A percentile compares a stretch with the other conserved stretches of the same genome.
Evolutionary conservation across 2,113 vertebrate genomes (phyloP).

Genomic region (Ochotona princeps): DNA sequence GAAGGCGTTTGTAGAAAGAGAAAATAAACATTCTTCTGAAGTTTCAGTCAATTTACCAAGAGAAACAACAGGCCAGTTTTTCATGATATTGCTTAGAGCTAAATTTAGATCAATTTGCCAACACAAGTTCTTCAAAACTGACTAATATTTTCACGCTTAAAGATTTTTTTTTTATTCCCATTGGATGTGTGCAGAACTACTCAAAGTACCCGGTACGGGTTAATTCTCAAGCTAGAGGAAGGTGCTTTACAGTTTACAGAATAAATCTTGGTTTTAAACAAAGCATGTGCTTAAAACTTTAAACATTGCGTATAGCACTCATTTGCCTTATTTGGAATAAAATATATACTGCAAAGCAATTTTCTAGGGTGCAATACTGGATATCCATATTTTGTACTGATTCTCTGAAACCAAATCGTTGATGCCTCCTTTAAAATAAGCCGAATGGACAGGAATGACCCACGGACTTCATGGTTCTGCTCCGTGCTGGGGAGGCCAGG

Average conservation of each 20-base stretch:
- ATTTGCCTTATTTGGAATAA: slow-evolving; percentile 16
- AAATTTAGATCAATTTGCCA: slow-evolving; percentile 29
- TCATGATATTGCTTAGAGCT: neutral
- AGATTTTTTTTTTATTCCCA: neutral
- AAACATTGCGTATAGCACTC: neutral
- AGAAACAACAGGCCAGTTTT: slow-evolving; percentile 39
- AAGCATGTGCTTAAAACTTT: slow-evolving; percentile 22
- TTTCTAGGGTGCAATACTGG: neutral
- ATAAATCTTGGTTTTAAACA: neutral
- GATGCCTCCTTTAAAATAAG: slow-evolving; percentile 28
- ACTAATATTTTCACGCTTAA: slow-evolving; percentile 22
- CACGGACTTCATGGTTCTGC: neutral
- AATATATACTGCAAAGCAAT: neutral
- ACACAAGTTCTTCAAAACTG: neutral
- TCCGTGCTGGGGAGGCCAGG: neutral
- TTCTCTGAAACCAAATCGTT: slow-evolving; percentile 39
- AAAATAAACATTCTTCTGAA: slow-evolving; percentile 48
- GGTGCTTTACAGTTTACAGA: neutral
- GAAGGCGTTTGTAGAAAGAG: slow-evolving; percentile 24
- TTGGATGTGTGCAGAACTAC: neutral
- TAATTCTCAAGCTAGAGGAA: slow-evolving; percentile 22
- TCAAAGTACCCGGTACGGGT: neutral
- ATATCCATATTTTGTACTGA: neutral
- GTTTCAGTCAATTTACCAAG: slow-evolving; percentile 47
- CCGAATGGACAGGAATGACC: slow-evolving; percentile 30